These are phyloP conservation scores for Terebella lapidaria DNA, from an alignment of 2,888 invertebrate species.

Conservation along the genomic window DNA sequence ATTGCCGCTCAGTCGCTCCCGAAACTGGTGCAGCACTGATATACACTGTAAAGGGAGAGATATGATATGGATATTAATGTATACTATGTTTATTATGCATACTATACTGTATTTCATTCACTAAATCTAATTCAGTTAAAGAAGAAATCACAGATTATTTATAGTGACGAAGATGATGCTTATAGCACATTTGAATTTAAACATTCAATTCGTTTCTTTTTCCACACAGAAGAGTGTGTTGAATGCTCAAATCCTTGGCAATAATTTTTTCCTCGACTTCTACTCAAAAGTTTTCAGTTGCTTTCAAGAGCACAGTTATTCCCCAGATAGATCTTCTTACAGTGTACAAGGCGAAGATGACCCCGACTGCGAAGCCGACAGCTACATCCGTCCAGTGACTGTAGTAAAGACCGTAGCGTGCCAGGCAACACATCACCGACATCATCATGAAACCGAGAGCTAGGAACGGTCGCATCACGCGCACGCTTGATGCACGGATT, in stretches of 20 bases:
- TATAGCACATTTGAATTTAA: no score
- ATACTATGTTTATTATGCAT: neutral
- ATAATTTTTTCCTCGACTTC: no score
- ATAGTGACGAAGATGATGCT: neutral
- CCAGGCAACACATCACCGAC: constrained; percentile 52
- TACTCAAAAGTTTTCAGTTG: no score
- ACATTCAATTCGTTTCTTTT: no score
- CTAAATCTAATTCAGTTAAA: neutral
- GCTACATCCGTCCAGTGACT: constrained; percentile 55
- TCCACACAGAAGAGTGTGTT: no score
- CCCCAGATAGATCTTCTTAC: constrained; percentile 33
- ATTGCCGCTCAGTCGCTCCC: neutral
- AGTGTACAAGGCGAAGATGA: constrained; percentile 51
- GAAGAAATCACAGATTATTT: neutral
- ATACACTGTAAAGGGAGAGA: neutral
- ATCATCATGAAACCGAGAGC: constrained; percentile 52
- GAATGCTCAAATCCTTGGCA: no score
- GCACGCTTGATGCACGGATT: constrained; percentile 51
- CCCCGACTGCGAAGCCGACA: constrained; percentile 53
- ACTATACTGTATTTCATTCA: neutral
- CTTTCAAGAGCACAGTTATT: no score
- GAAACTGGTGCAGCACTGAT: neutral
- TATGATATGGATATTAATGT: neutral
- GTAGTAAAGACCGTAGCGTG: constrained; percentile 50
- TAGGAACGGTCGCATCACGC: constrained; percentile 54